A percentile compares a stretch with the other conserved stretches of the same genome.
Evolutionary conservation across 1,140 invertebrate species (phyloP).

Genomic region (Oedothorax gibbosus): DNA sequence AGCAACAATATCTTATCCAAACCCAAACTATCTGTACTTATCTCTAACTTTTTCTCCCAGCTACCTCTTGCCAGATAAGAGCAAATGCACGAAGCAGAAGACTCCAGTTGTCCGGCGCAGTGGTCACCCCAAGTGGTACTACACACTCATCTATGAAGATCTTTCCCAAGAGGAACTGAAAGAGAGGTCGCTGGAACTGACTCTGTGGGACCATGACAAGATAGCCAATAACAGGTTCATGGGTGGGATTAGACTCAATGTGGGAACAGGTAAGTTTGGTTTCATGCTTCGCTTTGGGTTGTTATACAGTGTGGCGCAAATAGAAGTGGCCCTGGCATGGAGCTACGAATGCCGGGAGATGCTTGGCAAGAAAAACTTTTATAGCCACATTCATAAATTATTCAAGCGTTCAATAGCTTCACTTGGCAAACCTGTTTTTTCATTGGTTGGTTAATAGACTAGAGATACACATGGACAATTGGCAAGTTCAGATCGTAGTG

Average conservation of each 20-base stretch:
- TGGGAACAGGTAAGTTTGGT: conserved; percentile 80
- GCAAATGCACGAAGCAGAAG: conserved; percentile 89
- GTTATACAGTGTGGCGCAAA: too few species aligned
- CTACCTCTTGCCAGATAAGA: conserved; percentile 89
- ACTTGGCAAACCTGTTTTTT: too few species aligned
- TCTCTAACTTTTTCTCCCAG: conserved; percentile 70
- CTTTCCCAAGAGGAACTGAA: conserved; percentile 83
- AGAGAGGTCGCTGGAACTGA: conserved; percentile 88
- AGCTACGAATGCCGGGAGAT: too few species aligned
- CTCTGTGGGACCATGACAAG: conserved; percentile 94
- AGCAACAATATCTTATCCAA: too few species aligned
- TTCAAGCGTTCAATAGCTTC: too few species aligned
- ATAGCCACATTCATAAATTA: too few species aligned
- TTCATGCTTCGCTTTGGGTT: too few species aligned
- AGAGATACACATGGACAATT: too few species aligned
- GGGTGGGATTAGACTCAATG: conserved; percentile 88
- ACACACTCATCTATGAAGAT: conserved; percentile 90
- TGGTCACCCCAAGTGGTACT: conserved; percentile 85
- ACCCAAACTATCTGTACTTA: background rate
- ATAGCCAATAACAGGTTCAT: conserved; percentile 94
- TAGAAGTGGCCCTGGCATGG: too few species aligned
- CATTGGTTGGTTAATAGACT: too few species aligned
- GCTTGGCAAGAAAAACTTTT: too few species aligned
- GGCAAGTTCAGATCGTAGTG: too few species aligned
- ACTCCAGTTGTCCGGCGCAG: conserved; percentile 83